A percentile compares a stretch with the other conserved stretches of the same genome.
Evolutionary conservation across 2,797 vertebrate species (phyloP).

Genomic region (Pangasius krempfi): DNA sequence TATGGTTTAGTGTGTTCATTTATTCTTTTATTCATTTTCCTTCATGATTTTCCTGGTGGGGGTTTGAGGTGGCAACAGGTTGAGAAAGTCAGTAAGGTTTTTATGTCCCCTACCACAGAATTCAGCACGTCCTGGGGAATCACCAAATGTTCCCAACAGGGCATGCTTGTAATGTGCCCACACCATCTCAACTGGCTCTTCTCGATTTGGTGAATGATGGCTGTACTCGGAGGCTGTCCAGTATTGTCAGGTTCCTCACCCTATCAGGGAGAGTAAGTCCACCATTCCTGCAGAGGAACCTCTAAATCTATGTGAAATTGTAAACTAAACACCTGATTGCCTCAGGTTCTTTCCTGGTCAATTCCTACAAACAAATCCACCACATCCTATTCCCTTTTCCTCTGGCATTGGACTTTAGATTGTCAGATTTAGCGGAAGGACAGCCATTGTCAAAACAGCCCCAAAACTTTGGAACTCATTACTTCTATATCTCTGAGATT

Average conservation of each 20-base stretch:
- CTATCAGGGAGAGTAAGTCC: too few relatives aligned
- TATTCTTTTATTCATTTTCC: not conserved
- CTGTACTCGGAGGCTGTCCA: not conserved
- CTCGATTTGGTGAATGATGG: not conserved
- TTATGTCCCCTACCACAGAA: not conserved
- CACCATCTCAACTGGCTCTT: not conserved
- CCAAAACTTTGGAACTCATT: conserved; percentile 18
- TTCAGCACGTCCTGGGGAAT: not conserved
- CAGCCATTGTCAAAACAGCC: not conserved
- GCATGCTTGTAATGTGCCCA: not conserved
- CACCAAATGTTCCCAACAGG: not conserved
- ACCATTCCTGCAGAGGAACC: not conserved
- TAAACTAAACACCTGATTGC: not conserved
- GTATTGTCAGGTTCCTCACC: not conserved
- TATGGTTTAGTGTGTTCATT: not conserved
- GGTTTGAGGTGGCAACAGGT: not conserved
- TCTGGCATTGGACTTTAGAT: not conserved
- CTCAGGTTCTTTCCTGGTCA: not conserved
- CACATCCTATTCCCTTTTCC: not conserved
- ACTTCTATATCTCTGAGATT: conserved; percentile 2
- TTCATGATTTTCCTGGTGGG: not conserved
- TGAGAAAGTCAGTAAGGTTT: not conserved
- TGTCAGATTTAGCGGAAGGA: not conserved
- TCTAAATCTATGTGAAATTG: not conserved
- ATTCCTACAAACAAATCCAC: not conserved